phyloP scores from a whole-genome alignment of 1,140 invertebrate species.

The Bicyclus anynana region DNA sequence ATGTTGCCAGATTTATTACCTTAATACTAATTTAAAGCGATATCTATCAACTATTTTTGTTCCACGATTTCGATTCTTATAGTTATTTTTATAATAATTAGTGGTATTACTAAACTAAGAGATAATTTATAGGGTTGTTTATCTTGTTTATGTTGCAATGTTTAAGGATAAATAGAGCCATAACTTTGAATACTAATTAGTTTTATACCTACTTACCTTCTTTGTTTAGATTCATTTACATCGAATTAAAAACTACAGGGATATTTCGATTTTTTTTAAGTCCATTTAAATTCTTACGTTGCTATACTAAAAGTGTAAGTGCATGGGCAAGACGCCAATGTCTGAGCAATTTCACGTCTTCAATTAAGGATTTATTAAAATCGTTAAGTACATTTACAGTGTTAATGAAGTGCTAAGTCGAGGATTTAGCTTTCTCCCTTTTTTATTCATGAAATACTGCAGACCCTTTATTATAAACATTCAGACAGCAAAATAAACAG shows the following conservation, averaged over 20 bases:
- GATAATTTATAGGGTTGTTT: no score
- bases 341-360: background rate
- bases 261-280: no score
- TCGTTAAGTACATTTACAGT: background rate
- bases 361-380: background rate
- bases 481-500: background rate
- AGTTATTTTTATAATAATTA: no score
- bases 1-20: constrained; percentile 4
- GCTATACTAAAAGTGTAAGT: background rate
- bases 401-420: background rate
- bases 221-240: background rate
- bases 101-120: no score
- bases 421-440: background rate
- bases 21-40: constrained; percentile 4
- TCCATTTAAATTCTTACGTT: no score
- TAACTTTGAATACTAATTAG: no score
- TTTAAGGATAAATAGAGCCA: no score
- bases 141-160: no score
- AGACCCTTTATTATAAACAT: background rate
- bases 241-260: no score
- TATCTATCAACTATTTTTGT: constrained; percentile 2
- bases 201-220: background rate
- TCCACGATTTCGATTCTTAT: background rate
- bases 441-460: background rate
- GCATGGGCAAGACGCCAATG: background rate